Evolutionary conservation across 2,888 invertebrate genomes (phyloP), one percentile per base, ranked within the genome.

Genomic region (Himalopsyche anomala): DNA sequence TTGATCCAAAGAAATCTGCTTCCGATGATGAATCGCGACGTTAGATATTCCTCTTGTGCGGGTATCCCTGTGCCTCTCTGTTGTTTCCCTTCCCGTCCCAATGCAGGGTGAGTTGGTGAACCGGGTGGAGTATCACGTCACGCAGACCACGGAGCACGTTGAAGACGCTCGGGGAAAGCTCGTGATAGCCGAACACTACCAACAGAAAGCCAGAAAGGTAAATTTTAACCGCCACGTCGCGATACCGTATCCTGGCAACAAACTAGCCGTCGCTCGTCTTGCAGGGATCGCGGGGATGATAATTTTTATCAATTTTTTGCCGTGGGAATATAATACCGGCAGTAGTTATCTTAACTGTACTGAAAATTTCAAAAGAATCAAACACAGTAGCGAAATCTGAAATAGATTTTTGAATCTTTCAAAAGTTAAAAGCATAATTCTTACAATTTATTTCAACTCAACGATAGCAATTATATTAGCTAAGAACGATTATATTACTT

Each of bases 61-160:
- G 45, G 81, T 81, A 42, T 54, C 74, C 82, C 84, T n/a, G 80
- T 88, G 87, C 83, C 84, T 19, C 85, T 69, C 74, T 74, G 74
- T 38, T 74, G 74, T 74, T 74, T 74, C 74, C 86, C 84, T 79
- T 89, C 90, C 91, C 92, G 92, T 92, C 91, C 55, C 90, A 91
- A 90, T 91, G 91, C 94, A 98, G 98, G 98, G 98, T 91, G 98
- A 98, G 94, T 96, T 98, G 95, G 95, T 98, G 91, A 98, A 98
- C 94, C 95, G 97, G 92, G 97, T 98, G 93, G 98, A 98, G 94
- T 96, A 96, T 94, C 97, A 98, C 93, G 98, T 98, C 89, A 95
- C 96, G 90, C 95, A 96, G 92, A 96, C 98, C 89, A 95, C 95
- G 89, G 96, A 97, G 92, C 96, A 96, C 94, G 96, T 98, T 90